Conservation (phyloP, 2,888 invertebrate genomes). For the Callyntrura guangdongensis region DNA sequence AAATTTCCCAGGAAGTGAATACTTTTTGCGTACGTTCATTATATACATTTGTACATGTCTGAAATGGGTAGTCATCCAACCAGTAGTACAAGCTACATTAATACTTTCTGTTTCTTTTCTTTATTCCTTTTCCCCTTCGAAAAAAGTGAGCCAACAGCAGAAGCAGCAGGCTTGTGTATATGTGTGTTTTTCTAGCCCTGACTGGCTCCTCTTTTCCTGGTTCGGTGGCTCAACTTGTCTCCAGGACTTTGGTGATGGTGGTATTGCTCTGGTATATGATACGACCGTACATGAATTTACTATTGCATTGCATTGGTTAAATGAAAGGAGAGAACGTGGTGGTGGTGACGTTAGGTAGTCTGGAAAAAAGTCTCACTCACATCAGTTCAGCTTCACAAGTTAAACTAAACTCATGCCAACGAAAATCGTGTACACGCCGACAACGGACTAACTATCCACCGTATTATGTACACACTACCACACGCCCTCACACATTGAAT, state of each 20-base stretch:
- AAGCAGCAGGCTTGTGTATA: slow-evolving; percentile 38
- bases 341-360: slow-evolving; percentile 53
- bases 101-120: slow-evolving; percentile 66
- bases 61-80: slow-evolving; percentile 55
- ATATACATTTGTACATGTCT: slow-evolving; percentile 47
- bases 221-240: slow-evolving; percentile 74
- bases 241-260: slow-evolving; percentile 61
- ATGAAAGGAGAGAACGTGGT: slow-evolving; percentile 61
- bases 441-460: slow-evolving; percentile 11
- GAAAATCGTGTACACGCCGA: slow-evolving; percentile 39
- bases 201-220: slow-evolving; percentile 78
- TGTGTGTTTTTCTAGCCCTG: slow-evolving; percentile 66
- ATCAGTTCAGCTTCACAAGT: slow-evolving; percentile 66
- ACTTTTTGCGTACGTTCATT: slow-evolving; percentile 13
- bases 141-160: slow-evolving; percentile 46
- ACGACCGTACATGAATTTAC: slow-evolving; percentile 40
- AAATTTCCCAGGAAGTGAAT: slow-evolving; percentile 53
- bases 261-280: not conserved
- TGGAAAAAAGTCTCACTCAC: slow-evolving; percentile 67
- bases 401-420: slow-evolving; percentile 62
- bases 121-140: slow-evolving; percentile 40
- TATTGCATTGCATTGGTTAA: slow-evolving; percentile 17
- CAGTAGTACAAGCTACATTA: slow-evolving; percentile 46
- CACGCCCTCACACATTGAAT: slow-evolving; percentile 19
- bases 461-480: slow-evolving; percentile 9